Evolutionary conservation across 1,140 invertebrate genomes (phyloP).

Genomic region (Dermatophagoides farinae): DNA sequence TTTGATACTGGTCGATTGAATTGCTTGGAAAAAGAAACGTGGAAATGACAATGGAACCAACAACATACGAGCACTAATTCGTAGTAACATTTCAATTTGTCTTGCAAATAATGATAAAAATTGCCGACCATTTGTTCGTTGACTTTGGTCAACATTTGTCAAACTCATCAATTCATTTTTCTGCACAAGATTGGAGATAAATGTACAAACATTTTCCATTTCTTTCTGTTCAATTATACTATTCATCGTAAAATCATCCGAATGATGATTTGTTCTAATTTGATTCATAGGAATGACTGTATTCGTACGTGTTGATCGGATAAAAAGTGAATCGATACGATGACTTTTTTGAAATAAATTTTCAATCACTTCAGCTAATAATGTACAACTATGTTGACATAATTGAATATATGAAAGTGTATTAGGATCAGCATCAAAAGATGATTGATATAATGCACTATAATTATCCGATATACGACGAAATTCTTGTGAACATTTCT

Average conservation of each 20-base stretch:
- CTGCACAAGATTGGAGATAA: background rate
- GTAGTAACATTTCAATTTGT: conserved; percentile 42
- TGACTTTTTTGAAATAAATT: conserved; percentile 30
- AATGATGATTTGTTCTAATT: background rate
- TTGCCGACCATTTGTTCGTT: background rate
- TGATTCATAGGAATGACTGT: background rate
- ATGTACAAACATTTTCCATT: background rate
- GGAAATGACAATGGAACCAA: conserved; percentile 47
- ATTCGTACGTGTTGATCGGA: background rate
- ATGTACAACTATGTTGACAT: conserved; percentile 52
- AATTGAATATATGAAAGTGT: conserved; percentile 56
- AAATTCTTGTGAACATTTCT: conserved; percentile 53
- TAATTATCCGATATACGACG: conserved; percentile 51
- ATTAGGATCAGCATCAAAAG: conserved; percentile 73
- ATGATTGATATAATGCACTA: conserved; percentile 61
- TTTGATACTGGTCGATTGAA: conserved; percentile 54
- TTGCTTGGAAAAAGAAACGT: conserved; percentile 65
- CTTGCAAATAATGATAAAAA: background rate
- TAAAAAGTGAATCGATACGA: conserved; percentile 16
- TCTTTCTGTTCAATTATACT: conserved; percentile 1
- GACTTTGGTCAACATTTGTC: background rate
- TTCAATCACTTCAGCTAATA: conserved; percentile 53
- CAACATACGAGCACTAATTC: conserved; percentile 41
- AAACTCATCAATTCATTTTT: background rate
- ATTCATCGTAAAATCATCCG: background rate